phyloP scores from a whole-genome alignment of 2,888 invertebrate genomes.

The Trachelus troglodyta region DNA sequence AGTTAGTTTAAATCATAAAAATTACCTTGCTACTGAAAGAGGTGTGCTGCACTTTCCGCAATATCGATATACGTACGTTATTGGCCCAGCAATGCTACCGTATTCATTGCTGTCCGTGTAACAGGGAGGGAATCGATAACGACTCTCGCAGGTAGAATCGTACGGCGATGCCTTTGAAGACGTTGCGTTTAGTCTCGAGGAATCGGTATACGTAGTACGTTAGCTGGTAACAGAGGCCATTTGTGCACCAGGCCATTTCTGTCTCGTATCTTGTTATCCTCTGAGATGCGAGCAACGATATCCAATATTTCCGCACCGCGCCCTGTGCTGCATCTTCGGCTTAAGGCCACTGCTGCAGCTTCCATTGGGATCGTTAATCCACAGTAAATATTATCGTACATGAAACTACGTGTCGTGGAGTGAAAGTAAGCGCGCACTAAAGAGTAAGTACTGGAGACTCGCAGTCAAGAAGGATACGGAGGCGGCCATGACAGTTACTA shows the following conservation, averaged over 20 bases:
- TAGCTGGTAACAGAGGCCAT: slow-evolving; percentile 32
- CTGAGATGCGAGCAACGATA: slow-evolving; percentile 33
- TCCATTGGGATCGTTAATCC: background rate
- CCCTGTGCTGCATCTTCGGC: slow-evolving; percentile 19
- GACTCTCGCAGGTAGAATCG: background rate
- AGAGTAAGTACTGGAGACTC: background rate
- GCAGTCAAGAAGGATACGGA: background rate
- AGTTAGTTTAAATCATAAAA: background rate
- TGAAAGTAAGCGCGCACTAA: background rate
- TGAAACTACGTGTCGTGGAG: background rate
- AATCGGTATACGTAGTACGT: background rate
- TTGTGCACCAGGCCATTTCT: slow-evolving; percentile 38
- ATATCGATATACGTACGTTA: slow-evolving; percentile 12
- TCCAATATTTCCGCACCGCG: slow-evolving; percentile 32
- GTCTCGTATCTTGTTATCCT: slow-evolving; percentile 42
- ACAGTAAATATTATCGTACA: background rate
- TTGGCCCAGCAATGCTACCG: slow-evolving; percentile 21
- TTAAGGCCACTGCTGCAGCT: slow-evolving; percentile 22
- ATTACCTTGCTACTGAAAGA: background rate
- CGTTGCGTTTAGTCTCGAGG: background rate
- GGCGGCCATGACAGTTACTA: background rate
- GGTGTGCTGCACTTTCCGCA: background rate
- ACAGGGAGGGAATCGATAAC: slow-evolving; percentile 9
- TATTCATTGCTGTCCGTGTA: slow-evolving; percentile 24
- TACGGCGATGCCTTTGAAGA: background rate